Base-by-base conservation (phyloP, 2,113 vertebrate genomes). In the Cavia porcellus region DNA sequence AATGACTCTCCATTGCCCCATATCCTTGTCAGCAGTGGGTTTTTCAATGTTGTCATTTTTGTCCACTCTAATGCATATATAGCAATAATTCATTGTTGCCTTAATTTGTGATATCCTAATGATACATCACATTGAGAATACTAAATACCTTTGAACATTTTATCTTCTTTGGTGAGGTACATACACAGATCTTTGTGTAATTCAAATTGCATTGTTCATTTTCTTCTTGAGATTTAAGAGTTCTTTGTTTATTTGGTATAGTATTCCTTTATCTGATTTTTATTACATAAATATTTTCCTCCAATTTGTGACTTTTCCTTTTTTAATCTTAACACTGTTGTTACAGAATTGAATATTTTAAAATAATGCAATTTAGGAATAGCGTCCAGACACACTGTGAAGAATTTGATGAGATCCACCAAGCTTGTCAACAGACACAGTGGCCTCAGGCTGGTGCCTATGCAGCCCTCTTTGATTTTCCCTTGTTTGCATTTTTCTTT, bases 221-320 rank as follows among this genome's bases (percentile, higher is more conserved):
- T 94, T 89, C 35, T 61, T 38, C 3, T 75, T 61, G 92, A 59
- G 22, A 38, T 61, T 38, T 32, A 83, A 57, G 15, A 74, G 13
- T 68, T 90, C 11, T 92, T 92, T 55, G 17, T 79, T 25, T 92
- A 61, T 85, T 88, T 88, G 50, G 5, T 12, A 28, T 85, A 93
- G 8, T 42, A 55, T 28, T 50, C 42, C 30, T 75, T 75, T 70
- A 45, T 61, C 24, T 82, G 25, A 32, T 19, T 66, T 87, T 89
- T 84, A 19, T 62, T 84, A 28, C 59, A 28, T 17, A 90, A 47
- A 75, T 77, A 74, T 74, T 92, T 84, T 45, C 22, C 77, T 20
- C 25, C 24, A 38, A 47, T 66, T 17, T 64, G 1, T 86, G n/a
- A 35, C 9, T 64, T 72, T 15, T 79, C 12, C 77, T 92, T 82